Conservation (phyloP, 2,113 vertebrate species). For the Stigmatopora argus region DNA sequence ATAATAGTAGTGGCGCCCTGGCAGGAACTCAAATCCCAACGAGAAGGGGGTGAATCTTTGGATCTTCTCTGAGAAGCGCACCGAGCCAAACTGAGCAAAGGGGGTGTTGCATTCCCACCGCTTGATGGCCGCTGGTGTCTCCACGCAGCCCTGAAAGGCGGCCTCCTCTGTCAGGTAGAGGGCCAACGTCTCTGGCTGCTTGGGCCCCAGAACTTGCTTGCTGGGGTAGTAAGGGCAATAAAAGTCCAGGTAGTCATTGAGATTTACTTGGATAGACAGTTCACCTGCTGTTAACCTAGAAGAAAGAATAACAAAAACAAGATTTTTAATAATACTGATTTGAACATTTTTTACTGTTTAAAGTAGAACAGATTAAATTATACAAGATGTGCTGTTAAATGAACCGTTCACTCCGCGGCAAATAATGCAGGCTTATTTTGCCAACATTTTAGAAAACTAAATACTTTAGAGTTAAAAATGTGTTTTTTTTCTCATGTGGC, state of each 20-base stretch:
- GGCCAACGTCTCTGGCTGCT: constrained; percentile 78
- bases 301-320: constrained; percentile 13
- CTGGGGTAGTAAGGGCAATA: constrained; percentile 85
- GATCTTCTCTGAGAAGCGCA: constrained; percentile 95
- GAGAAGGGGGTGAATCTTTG: constrained; percentile 98
- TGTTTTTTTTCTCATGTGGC: background rate
- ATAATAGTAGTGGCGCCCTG: constrained; percentile 91
- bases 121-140: constrained; percentile 84
- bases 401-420: background rate
- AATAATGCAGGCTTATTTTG: background rate
- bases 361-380: too few relatives aligned
- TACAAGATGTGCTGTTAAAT: background rate
- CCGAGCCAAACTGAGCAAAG: constrained; percentile 80
- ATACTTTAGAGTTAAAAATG: background rate
- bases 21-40: constrained; percentile 91
- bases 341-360: constrained; percentile 34
- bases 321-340: background rate
- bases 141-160: constrained; percentile 84
- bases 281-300: constrained; percentile 83
- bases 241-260: constrained; percentile 97
- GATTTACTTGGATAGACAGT: constrained; percentile 85
- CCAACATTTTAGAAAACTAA: background rate
- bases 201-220: constrained; percentile 23
- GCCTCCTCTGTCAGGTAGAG: constrained; percentile 86
- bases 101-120: constrained; percentile 95